Evolutionary conservation across 37 sponge, comb jelly and placozoan genomes (phyloP), one percentile per base, ranked within the genome.

Genomic region (Halichondria panicea): DNA sequence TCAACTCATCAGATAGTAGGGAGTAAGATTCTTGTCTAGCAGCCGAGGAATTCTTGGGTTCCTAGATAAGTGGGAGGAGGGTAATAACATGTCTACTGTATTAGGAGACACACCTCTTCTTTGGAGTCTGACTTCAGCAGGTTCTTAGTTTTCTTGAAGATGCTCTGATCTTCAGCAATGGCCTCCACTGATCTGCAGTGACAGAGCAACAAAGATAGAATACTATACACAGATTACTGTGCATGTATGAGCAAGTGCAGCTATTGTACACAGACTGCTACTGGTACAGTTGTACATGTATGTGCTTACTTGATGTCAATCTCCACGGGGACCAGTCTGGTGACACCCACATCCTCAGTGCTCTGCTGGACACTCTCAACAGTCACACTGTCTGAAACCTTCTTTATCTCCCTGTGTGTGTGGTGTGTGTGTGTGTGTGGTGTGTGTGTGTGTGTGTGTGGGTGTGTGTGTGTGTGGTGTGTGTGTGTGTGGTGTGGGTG

Each of bases 311-410:
- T 66, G 7, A 77, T 77, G 55, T 66, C 55, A 36, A 77, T 40
- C 66, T 54, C 46, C 12, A 85, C 39, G 0, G 90, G 70, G 33
- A 69, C 55, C 50, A 89, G 71, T 0, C 41, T 35, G 46, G 81
- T 79, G 36, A 89, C 80, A 5, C 90, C 90, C 53, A 54, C 80
- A 65, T 89, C 90, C n/a, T 89, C 84, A 61, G 66, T 33, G 5
- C 50, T 57, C 13, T 73, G 71, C 63, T 79, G 69, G 13, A 68
- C 62, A 35, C 84, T 60, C 80, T 89, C 39, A 1, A 45, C 60
- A 1, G 41, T 42, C 5, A n/a, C 37, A 57, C 71, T 42, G 0
- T 35, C 82, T 22, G 76, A 54, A 9, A 31, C 39, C 37, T 55
- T 45, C 63, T 74, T 69, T 7, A 44, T 0, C 77, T 57, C 53